Percentiles rank a stretch among this genome's conserved stretches.
Evolutionary conservation across 2,113 vertebrate species (phyloP).

Genomic region (Conger conger): DNA sequence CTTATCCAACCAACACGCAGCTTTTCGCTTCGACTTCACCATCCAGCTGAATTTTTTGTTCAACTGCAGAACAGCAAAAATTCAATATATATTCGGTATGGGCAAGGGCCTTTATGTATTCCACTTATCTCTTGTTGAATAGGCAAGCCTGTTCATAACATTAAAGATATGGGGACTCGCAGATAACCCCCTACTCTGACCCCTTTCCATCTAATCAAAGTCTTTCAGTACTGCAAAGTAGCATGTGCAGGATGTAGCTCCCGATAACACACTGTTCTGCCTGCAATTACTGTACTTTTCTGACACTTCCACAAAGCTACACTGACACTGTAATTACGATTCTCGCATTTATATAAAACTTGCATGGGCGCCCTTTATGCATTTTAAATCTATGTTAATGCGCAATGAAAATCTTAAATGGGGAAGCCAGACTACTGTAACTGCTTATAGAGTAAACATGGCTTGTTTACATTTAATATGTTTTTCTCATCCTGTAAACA

Average conservation of each 20-base stretch:
- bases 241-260: slow-evolving; percentile 60
- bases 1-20: slow-evolving; percentile 33
- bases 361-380: neutral
- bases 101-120: slow-evolving; percentile 41
- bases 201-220: slow-evolving; percentile 69
- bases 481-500: neutral
- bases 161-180: slow-evolving; percentile 47
- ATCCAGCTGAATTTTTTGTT: neutral
- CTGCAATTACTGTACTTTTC: slow-evolving; percentile 66
- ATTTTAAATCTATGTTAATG: neutral
- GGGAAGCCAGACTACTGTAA: neutral
- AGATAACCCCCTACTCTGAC: slow-evolving; percentile 61
- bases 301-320: slow-evolving; percentile 68
- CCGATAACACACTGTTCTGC: slow-evolving; percentile 68
- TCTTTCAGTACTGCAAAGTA: slow-evolving; percentile 47
- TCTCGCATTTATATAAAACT: slow-evolving; percentile 61
- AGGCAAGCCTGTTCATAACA: slow-evolving; percentile 58
- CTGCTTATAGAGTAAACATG: neutral
- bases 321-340: slow-evolving; percentile 68
- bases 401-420: neutral
- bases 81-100: slow-evolving; percentile 35
- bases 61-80: slow-evolving; percentile 4
- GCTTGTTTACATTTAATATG: neutral
- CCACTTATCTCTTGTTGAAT: slow-evolving; percentile 58
- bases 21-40: neutral